Percentiles rank a stretch among this genome's conserved stretches.
Conservation (phyloP, 2,888 invertebrate genomes). For the Cyrtodaria siliqua region DNA sequence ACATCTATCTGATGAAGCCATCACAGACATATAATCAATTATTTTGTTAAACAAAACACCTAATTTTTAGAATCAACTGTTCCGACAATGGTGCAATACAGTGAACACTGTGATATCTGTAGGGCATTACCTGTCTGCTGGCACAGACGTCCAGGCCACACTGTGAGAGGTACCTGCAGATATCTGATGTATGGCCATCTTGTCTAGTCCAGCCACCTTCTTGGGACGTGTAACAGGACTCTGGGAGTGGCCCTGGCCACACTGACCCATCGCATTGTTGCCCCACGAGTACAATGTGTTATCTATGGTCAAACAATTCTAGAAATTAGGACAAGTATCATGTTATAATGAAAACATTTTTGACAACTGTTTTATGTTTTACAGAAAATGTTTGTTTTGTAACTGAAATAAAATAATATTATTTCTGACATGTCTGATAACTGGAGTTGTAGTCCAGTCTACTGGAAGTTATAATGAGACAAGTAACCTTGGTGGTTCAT, state of each 20-base stretch:
- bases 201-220: constrained; percentile 88
- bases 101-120: neutral
- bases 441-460: no score
- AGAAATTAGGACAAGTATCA: no score
- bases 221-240: constrained; percentile 88
- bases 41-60: neutral
- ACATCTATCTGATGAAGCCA: no score
- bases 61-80: neutral
- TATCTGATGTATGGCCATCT: constrained; percentile 88
- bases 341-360: no score
- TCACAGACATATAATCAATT: neutral
- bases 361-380: no score
- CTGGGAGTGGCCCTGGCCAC: constrained; percentile 89
- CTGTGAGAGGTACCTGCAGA: constrained; percentile 90
- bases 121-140: constrained; percentile 80
- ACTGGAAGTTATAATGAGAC: no score
- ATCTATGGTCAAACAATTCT: constrained; percentile 68
- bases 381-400: no score
- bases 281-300: constrained; percentile 88
- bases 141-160: constrained; percentile 88
- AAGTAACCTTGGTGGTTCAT: no score
- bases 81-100: neutral
- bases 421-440: no score
- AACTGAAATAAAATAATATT: no score
- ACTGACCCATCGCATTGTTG: constrained; percentile 90